Evolutionary conservation across 2,113 vertebrate genomes (phyloP), one percentile per base, ranked within the genome.

Genomic region (Merops nubicus): DNA sequence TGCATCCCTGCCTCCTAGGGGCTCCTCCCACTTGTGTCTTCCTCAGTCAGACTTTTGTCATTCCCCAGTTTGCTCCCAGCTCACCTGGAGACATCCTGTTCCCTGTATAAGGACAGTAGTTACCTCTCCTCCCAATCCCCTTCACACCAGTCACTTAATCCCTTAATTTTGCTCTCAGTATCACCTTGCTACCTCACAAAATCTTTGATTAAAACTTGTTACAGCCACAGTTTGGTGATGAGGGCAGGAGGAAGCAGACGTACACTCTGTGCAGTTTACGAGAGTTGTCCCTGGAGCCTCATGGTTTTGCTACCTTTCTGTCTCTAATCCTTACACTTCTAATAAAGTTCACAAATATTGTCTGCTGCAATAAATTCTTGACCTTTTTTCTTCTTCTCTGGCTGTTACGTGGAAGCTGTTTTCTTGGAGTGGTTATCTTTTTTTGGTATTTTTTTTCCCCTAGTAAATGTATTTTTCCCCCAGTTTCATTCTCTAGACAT

Each of bases 201-300:
- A 76, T 31, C 72, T 88, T 74, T 90, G 76, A 74, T 93, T 95
- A 91, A 93, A 96, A 93, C 73, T 81, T 75, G n/a, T 60, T 92
- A 65, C 10, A 19, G 59, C 47, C 47, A n/a, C 36, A 21, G 56
- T 62, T 63, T 72, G 56, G 43, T 0, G 15, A 47, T 15, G 45
- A 0, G 29, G 14, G 20, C 2, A 70, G 64, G 26, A 81, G 13
- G 40, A 54, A 16, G 40, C 65, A 94, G 73, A 20, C 23, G 0
- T 14, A n/a, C 33, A 29, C 65, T 91, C 47, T 40, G 1, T 64
- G 40, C n/a, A 15, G 75, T 91, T 93, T 57, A 51, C 81, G 54
- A 96, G 64, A 59, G 8, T 72, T 89, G n/a, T 94, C 64, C 68
- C 76, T 54, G 65, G 51, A 91, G 64, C 57, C 48, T 87, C n/a